Evolutionary conservation across 2,113 vertebrate genomes (phyloP), one percentile per base, ranked within the genome.

Genomic region (Megaleporinus macrocephalus): DNA sequence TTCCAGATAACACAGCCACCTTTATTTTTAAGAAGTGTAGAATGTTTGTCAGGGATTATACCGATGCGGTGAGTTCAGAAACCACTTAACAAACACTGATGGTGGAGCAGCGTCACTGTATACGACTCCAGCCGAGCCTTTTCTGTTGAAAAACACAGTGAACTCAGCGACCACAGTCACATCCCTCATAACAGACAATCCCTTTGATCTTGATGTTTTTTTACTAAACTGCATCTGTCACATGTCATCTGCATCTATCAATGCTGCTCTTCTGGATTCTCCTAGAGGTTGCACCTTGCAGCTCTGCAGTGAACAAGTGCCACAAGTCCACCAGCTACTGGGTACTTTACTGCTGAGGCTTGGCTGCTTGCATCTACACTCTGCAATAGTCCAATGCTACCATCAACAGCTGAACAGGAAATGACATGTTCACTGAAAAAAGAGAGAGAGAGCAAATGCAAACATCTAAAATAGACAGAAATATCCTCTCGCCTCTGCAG

Each of bases 381-480:
- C 78, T 87, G 86, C 90, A 3, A 81, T 79, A 81, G 61, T 53
- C 70, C 44, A 77, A n/a, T 53, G 75, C 77, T 85, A 83, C 72
- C 85, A 86, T 86, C 73, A 87, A 84, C 89, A 92, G 90, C 89
- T 92, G 91, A 92, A 93, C 93, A 94, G 94, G 94, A 95, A 92
- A 87, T 89, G 83, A 85, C 75, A 33, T 85, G 84, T 59, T 85
- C 76, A 27, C 15, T 59, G 24, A 68, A 65, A 77, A 76, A 71
- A 83, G 49, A 55, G 61, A 62, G 27, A 75, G 7, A 30, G 71
- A 27, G 73, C 57, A 68, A 79, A 82, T 27, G 77, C 79, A 69
- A 57, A 79, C 70, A 79, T 73, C 76, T 68, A 79, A 68, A 68
- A 85, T 63, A 82, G 68, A 73, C 73, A 74, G 51, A 81, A 77